phyloP scores from a whole-genome alignment of 2,888 invertebrate genomes.

The Sphinx pinastri region DNA sequence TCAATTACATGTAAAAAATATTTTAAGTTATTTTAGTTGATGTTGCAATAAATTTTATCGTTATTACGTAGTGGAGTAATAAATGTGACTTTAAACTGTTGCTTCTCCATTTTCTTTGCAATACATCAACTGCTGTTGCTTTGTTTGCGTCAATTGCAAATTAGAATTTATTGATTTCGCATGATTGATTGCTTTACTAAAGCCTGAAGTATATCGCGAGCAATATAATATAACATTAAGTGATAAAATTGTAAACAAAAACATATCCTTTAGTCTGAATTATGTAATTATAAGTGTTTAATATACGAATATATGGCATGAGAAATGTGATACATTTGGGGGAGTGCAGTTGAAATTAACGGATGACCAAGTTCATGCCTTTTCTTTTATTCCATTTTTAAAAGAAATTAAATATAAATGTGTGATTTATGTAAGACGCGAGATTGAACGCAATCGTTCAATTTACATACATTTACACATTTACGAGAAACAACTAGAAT shows the following conservation, averaged over 20 bases:
- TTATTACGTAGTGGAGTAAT: slow-evolving; percentile 69
- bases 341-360: slow-evolving; percentile 14
- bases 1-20: slow-evolving; percentile 24
- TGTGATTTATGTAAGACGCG: slow-evolving; percentile 71
- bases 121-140: not conserved
- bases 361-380: slow-evolving; percentile 20
- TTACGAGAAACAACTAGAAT: slow-evolving; percentile 39
- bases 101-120: slow-evolving; percentile 37
- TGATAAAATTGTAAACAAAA: slow-evolving; percentile 76
- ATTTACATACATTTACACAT: slow-evolving; percentile 65
- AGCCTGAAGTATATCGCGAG: slow-evolving; percentile 27
- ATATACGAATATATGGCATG: slow-evolving; percentile 39
- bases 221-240: slow-evolving; percentile 44
- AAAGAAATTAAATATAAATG: slow-evolving; percentile 46
- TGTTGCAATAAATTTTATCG: slow-evolving; percentile 46
- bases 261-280: slow-evolving; percentile 80
- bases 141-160: not conserved
- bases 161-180: slow-evolving; percentile 2
- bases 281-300: slow-evolving; percentile 55
- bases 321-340: slow-evolving; percentile 17
- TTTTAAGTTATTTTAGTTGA: slow-evolving; percentile 37
- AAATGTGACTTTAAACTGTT: slow-evolving; percentile 77
- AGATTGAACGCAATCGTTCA: slow-evolving; percentile 69
- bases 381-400: slow-evolving; percentile 22
- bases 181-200: slow-evolving; percentile 1